Evolutionary conservation across 2,797 vertebrate species (phyloP).

Genomic region (Sparidentex hasta): DNA sequence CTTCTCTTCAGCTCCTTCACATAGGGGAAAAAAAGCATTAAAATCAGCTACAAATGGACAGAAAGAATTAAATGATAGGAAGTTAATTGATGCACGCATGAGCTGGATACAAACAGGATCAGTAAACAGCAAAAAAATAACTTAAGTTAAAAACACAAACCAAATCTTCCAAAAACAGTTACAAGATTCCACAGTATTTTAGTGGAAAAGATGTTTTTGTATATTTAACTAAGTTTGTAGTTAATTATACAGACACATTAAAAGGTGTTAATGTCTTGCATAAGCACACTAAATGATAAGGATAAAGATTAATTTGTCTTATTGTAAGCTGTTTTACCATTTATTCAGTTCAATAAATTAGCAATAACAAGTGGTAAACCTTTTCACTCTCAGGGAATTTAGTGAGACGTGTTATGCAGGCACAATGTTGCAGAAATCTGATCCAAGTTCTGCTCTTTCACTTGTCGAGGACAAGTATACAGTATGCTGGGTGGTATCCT

Average conservation of each 20-base stretch:
- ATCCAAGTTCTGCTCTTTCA: conserved; percentile 20
- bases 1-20: conserved; percentile 82
- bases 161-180: neutral
- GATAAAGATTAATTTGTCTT: conserved; percentile 1
- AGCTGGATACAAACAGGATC: neutral
- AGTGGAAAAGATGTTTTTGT: neutral
- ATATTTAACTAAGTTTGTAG: neutral
- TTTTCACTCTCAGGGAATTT: conserved; percentile 1
- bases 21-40: neutral
- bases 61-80: neutral
- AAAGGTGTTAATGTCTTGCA: neutral
- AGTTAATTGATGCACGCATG: neutral
- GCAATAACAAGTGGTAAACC: neutral
- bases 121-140: neutral
- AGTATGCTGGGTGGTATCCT: conserved; percentile 7
- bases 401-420: neutral
- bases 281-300: neutral
- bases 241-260: neutral
- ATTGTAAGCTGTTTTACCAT: neutral
- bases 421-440: conserved; percentile 14
- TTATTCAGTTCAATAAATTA: neutral
- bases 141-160: neutral
- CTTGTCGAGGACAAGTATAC: neutral
- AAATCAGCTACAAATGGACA: neutral
- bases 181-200: neutral